Percentiles rank a stretch among this genome's conserved stretches.
Evolutionary conservation across 2,113 vertebrate species (phyloP).

Genomic region (Cacatua alba): DNA sequence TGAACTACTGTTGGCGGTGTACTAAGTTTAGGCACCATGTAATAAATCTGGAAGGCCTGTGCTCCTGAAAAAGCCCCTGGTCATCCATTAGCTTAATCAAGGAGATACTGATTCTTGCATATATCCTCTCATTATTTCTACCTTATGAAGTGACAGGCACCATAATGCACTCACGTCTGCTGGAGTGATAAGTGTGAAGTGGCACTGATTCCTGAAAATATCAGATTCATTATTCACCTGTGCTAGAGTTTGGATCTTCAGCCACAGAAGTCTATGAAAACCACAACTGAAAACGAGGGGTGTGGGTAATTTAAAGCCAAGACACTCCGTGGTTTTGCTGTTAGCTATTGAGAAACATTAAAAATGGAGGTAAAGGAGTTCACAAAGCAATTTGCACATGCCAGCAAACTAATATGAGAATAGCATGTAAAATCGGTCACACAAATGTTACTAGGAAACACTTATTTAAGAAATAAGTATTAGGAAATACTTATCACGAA

Average conservation of each 20-base stretch:
- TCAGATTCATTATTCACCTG: background rate
- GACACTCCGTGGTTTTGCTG: background rate
- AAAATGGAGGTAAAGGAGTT: background rate
- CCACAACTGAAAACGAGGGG: background rate
- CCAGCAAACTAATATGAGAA: background rate
- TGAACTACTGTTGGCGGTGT: fast-evolving
- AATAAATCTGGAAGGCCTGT: background rate
- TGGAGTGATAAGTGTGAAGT: background rate
- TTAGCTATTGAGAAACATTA: background rate
- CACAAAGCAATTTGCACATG: background rate
- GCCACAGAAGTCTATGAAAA: background rate
- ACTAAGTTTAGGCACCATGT: background rate
- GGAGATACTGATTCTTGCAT: background rate
- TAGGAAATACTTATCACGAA: background rate
- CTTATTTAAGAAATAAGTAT: background rate
- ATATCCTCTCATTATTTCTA: background rate
- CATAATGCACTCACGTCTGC: background rate
- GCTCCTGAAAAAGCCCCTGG: background rate
- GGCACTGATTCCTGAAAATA: background rate
- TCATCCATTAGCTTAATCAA: background rate
- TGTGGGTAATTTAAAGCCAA: background rate
- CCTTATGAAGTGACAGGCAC: background rate
- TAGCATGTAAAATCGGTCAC: background rate
- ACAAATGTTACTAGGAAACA: background rate
- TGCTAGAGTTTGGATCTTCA: background rate